A percentile compares a stretch with the other conserved stretches of the same genome.
Conservation (phyloP, 2,113 vertebrate species). For the Lasiurus borealis region DNA sequence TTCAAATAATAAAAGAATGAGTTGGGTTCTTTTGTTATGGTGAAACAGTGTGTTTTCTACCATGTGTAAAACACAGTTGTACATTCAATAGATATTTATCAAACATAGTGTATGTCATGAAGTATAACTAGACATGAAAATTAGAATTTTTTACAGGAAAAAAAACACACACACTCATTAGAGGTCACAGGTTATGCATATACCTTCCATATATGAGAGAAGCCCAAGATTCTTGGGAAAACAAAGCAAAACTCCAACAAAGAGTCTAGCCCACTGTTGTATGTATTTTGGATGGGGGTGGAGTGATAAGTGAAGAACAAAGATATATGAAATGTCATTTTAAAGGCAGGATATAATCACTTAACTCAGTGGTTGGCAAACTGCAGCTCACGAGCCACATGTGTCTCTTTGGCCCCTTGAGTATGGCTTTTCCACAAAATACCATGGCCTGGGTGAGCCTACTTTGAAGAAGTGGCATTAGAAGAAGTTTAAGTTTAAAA, state of each 20-base stretch:
- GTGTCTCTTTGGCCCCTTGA: too few species aligned
- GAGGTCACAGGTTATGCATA: background rate
- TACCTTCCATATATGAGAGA: background rate
- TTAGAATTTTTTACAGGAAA: background rate
- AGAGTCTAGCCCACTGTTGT: background rate
- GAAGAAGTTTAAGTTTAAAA: too few species aligned
- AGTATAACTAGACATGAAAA: background rate
- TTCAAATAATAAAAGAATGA: slow-evolving; percentile 44
- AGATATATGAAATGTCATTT: slow-evolving; percentile 24
- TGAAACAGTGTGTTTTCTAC: slow-evolving; percentile 1
- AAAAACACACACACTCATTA: background rate
- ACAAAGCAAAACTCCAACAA: background rate
- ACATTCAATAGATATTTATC: slow-evolving; percentile 1
- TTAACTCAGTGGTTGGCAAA: background rate
- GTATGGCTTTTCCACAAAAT: too few species aligned
- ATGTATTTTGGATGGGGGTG: background rate
- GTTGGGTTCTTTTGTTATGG: background rate
- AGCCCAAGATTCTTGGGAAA: background rate
- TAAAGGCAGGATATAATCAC: slow-evolving; percentile 20
- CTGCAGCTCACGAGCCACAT: too few species aligned
- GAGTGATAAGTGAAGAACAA: background rate
- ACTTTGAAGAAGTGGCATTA: too few species aligned
- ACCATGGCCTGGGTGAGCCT: too few species aligned
- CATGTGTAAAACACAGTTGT: background rate
- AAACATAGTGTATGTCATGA: background rate